These are phyloP conservation scores for Euura saliciscinereae DNA, from an alignment of 1,140 invertebrate species.

Conservation along the genomic window DNA sequence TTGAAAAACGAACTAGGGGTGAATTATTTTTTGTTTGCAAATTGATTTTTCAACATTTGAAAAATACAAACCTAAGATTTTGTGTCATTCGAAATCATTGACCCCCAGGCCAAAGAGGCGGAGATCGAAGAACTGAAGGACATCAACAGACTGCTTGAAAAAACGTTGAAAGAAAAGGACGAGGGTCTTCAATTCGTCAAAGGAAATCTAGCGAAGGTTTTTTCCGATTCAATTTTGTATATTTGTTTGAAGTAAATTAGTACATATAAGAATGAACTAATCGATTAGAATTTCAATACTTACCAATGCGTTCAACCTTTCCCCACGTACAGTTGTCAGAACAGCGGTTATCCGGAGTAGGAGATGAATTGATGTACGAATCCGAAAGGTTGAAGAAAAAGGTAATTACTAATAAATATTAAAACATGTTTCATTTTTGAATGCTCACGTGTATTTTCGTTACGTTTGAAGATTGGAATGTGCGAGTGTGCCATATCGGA, in stretches of 20 bases:
- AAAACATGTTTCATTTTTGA: background rate
- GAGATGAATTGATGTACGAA: conserved; percentile 22
- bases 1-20: conserved; percentile 40
- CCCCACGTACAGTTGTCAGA: conserved; percentile 25
- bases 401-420: conserved; percentile 19
- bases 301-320: background rate
- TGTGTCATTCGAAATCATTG: background rate
- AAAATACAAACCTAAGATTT: conserved; percentile 3
- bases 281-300: conserved; percentile 14
- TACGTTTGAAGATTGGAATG: conserved; percentile 25
- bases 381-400: conserved; percentile 29
- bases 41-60: conserved; percentile 3
- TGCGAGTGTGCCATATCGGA: conserved; percentile 25
- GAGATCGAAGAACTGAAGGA: conserved; percentile 37
- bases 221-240: conserved; percentile 3
- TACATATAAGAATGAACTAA: too few species aligned
- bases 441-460: background rate
- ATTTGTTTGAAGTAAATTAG: too few species aligned
- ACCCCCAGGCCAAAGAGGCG: conserved; percentile 33
- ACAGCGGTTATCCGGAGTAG: conserved; percentile 20
- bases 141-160: conserved; percentile 26
- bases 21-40: conserved; percentile 9
- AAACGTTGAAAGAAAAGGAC: conserved; percentile 27
- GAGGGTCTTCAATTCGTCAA: conserved; percentile 19
- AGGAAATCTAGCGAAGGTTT: conserved; percentile 27